phyloP scores from a whole-genome alignment of 2,888 invertebrate species.

The Drosophila ustulata region DNA sequence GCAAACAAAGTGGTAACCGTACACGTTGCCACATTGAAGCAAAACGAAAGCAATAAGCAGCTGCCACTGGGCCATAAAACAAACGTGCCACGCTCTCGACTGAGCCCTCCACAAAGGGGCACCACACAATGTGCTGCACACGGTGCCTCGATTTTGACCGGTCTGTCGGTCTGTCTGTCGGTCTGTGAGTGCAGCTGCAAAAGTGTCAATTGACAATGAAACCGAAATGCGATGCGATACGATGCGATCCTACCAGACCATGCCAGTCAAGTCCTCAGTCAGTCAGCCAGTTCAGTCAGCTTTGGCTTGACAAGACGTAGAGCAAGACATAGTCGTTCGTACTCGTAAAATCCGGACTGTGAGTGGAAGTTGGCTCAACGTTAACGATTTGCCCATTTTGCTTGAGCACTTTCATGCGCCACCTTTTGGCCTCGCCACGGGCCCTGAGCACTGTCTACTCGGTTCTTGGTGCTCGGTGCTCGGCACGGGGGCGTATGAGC shows the following conservation, averaged over 20 bases:
- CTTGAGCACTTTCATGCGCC: conserved; percentile 68
- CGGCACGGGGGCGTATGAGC: conserved; percentile 52
- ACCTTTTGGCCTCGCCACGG: conserved; percentile 45
- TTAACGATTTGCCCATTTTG: conserved; percentile 74
- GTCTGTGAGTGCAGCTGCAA: conserved; percentile 49
- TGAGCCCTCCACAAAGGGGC: conserved; percentile 3
- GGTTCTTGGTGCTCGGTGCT: background rate
- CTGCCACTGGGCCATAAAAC: conserved; percentile 71
- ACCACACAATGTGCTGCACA: background rate
- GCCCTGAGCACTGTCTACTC: background rate
- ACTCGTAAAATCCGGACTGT: conserved; percentile 55
- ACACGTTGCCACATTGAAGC: conserved; percentile 74
- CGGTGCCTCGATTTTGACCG: conserved; percentile 23
- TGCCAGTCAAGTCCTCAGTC: conserved; percentile 15
- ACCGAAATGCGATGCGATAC: conserved; percentile 56
- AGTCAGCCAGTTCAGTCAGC: conserved; percentile 10
- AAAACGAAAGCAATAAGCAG: conserved; percentile 77
- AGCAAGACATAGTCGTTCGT: conserved; percentile 33
- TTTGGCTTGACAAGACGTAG: conserved; percentile 10
- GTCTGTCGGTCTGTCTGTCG: background rate
- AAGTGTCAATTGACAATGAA: conserved; percentile 81
- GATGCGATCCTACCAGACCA: conserved; percentile 10
- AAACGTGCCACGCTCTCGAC: conserved; percentile 46
- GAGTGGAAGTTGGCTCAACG: conserved; percentile 61
- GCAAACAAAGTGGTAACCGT: conserved; percentile 66